Percentiles rank a stretch among this genome's conserved stretches.
Conservation (phyloP, 2,113 vertebrate genomes). For the Rhea pennata region DNA sequence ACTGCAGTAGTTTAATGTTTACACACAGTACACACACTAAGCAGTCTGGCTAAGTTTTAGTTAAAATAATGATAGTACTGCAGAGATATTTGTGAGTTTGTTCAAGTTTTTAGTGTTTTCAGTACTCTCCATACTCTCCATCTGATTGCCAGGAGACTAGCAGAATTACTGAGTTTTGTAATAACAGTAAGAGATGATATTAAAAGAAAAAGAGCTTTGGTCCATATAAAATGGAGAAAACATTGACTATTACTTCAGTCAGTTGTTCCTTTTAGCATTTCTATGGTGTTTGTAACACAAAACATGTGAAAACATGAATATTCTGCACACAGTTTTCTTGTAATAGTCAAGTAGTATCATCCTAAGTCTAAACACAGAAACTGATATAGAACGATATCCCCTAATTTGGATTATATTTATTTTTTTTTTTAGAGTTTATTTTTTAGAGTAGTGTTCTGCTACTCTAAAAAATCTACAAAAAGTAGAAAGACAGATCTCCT, state of each 20-base stretch:
- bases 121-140: not conserved
- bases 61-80: not conserved
- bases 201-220: rapidly evolving
- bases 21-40: not conserved
- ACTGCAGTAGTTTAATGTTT: not conserved
- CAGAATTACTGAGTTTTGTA: not conserved
- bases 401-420: not conserved
- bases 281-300: not conserved
- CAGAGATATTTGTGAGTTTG: not conserved
- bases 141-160: not conserved
- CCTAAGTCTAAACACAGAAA: not conserved
- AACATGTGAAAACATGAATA: not conserved
- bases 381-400: not conserved
- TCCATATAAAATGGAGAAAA: not conserved
- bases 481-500: slow-evolving; percentile 18
- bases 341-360: not conserved
- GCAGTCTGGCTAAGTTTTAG: not conserved
- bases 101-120: not conserved
- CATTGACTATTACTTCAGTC: not conserved
- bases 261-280: not conserved
- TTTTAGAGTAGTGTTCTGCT: not conserved
- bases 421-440: not conserved
- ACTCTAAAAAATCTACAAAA: not conserved
- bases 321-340: not conserved
- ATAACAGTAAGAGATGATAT: not conserved